These are phyloP conservation scores for Sitta carolinensis DNA, from an alignment of 2,797 vertebrate species.

Conservation along the genomic window DNA sequence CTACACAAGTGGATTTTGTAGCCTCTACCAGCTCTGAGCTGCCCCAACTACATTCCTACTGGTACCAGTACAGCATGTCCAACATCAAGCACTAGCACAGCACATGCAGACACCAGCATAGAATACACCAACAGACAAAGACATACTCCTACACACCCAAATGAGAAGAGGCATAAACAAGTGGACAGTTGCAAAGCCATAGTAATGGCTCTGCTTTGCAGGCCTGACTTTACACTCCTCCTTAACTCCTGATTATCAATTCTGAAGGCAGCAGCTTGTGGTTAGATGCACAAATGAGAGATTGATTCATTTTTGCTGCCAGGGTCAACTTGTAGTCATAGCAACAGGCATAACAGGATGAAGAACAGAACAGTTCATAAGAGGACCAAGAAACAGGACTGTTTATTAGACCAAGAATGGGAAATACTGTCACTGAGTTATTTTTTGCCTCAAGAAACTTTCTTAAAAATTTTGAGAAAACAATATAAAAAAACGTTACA, in stretches of 20 bases:
- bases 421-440: background rate
- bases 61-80: background rate
- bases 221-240: background rate
- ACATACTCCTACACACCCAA: background rate
- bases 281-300: slow-evolving; percentile 38
- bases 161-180: background rate
- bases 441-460: slow-evolving; percentile 21
- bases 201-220: background rate
- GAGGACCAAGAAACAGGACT: slow-evolving; percentile 1
- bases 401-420: slow-evolving; percentile 14
- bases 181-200: background rate
- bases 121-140: background rate
- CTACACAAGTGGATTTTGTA: background rate
- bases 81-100: background rate
- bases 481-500: background rate
- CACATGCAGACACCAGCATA: accelerated
- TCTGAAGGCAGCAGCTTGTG: background rate
- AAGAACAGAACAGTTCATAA: slow-evolving; percentile 38
- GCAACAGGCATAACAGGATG: slow-evolving; percentile 59
- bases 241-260: background rate
- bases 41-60: background rate
- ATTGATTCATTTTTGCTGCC: slow-evolving; percentile 39
- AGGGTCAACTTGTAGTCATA: slow-evolving; percentile 52
- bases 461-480: background rate
- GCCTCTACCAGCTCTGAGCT: background rate